Percentiles rank a stretch among this genome's conserved stretches.
Evolutionary conservation across 2,113 vertebrate genomes (phyloP).

Genomic region (Coptodon bakossiorum): DNA sequence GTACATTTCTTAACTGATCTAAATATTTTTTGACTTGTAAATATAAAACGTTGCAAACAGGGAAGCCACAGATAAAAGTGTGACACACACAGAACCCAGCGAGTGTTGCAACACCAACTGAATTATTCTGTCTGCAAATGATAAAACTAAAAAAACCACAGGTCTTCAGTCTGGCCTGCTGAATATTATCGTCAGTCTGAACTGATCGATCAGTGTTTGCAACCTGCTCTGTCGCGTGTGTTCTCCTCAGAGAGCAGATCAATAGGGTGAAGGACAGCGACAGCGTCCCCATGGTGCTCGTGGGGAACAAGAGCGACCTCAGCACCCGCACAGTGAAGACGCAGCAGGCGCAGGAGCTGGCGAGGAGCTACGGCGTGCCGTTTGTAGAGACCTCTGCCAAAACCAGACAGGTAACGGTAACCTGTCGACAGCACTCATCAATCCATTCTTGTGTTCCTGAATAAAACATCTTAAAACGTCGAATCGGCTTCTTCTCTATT

Average conservation of each 20-base stretch:
- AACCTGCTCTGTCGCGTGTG: neutral
- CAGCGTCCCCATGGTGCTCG: slow-evolving; percentile 82
- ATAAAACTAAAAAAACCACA: neutral
- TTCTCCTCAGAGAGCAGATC: slow-evolving; percentile 76
- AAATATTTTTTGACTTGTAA: neutral
- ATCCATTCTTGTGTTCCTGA: neutral
- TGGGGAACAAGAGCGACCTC: slow-evolving; percentile 82
- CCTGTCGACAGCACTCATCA: neutral
- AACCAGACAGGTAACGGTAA: slow-evolving; percentile 75
- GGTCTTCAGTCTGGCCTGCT: neutral
- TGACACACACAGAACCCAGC: neutral
- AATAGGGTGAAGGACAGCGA: slow-evolving; percentile 85
- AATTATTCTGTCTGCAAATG: neutral
- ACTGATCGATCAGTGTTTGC: neutral
- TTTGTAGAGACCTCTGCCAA: slow-evolving; percentile 85
- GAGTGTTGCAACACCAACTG: neutral
- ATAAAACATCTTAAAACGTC: neutral
- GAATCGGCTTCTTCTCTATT: neutral
- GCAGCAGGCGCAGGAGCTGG: slow-evolving; percentile 77
- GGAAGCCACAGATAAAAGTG: neutral
- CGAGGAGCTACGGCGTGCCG: slow-evolving; percentile 76
- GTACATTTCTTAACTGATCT: neutral
- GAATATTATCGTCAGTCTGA: neutral
- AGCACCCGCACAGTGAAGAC: slow-evolving; percentile 75
- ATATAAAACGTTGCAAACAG: neutral